These are phyloP conservation scores for Diadumene lineata DNA, from an alignment of 92 coral and sea anemone species.

Conservation along the genomic window DNA sequence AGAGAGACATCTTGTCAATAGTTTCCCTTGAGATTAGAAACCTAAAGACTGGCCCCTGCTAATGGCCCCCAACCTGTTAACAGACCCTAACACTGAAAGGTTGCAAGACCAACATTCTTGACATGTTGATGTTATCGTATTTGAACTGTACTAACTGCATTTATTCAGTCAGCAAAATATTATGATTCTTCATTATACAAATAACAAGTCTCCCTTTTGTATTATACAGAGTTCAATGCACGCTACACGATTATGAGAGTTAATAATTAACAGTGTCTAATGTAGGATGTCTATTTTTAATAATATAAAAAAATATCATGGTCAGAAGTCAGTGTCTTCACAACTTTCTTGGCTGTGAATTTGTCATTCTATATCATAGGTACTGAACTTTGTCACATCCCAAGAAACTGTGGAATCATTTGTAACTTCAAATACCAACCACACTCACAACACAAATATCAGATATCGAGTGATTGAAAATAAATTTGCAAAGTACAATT, in stretches of 20 bases:
- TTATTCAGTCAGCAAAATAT: background rate
- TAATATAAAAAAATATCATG: background rate
- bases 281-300: background rate
- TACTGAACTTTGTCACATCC: too few species aligned
- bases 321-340: background rate
- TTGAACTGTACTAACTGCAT: background rate
- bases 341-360: too few species aligned
- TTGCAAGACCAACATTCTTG: too few species aligned
- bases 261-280: background rate
- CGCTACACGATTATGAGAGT: background rate
- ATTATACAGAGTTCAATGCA: background rate
- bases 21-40: background rate
- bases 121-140: too few species aligned
- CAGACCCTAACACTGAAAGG: background rate
- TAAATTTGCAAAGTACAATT: too few species aligned
- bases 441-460: too few species aligned
- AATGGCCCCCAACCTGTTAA: background rate
- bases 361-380: too few species aligned
- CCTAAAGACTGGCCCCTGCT: background rate
- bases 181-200: background rate
- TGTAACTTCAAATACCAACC: too few species aligned
- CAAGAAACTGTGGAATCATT: too few species aligned
- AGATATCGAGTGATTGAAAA: too few species aligned
- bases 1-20: too few species aligned
- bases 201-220: background rate